Evolutionary conservation across 2,888 invertebrate genomes (phyloP), one percentile per base, ranked within the genome.

Genomic region (Rotaria socialis): DNA sequence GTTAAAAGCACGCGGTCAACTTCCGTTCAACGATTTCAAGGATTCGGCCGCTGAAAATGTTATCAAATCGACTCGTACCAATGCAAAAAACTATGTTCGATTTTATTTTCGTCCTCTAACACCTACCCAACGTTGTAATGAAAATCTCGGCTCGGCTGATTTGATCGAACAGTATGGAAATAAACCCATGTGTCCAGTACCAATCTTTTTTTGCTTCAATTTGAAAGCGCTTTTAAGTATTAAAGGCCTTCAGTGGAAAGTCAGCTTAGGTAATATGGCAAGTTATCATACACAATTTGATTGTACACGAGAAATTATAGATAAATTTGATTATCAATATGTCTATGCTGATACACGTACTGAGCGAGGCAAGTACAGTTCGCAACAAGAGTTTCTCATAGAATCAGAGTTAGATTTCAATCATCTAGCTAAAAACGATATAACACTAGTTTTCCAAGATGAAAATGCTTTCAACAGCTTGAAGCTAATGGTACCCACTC

Each of bases 311-410:
- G 8, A 43, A 43, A 24, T 43, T 22, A 5, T 75, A 47, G 1
- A 24, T 10, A 41, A 75, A 47, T 75, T 75, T 24, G 75, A 75
- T 75, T 75, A 43, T 47, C 16, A 75, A 43, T 8, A 6, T 47
- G 75, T 75, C 16, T 75, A 24, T 75, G 24, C 41, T 22, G n/a
- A 22, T 75, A 8, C 11, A 75, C 43, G 22, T n/a, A 75, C 22
- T 4, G 47, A 41, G 22, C 41, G 75, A 8, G 43, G 47, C 24
- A 43, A 19, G 24, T 41, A 41, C 22, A 75, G 75, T 47, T 75
- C 75, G 6, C 75, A 75, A 75, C 75, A 75, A 24, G 75, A 75
- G 24, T 75, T 75, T 75, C n/a, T 75, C 11, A 75, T 75, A 43
- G 11, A 47, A 75, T 43, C 41, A 16, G 43, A 75, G 19, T 43